Conservation (phyloP, 2,888 invertebrate genomes). For the Tetrapedia diversipes region DNA sequence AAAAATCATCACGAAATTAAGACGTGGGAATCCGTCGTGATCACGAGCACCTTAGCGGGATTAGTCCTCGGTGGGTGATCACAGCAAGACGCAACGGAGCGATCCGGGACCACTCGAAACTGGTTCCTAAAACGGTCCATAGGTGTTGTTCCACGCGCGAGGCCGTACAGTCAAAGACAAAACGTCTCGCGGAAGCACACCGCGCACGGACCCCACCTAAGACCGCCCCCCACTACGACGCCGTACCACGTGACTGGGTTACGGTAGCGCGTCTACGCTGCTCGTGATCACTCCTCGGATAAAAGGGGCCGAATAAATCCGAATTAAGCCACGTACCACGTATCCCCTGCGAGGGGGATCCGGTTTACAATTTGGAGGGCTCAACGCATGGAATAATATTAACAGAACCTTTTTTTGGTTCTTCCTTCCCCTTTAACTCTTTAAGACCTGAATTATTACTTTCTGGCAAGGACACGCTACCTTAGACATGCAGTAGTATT, state of each 20-base stretch:
- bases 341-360: constrained; percentile 52
- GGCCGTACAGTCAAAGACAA: constrained; percentile 44
- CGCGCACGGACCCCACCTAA: not conserved
- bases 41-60: constrained; percentile 61
- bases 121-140: constrained; percentile 67
- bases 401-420: constrained; percentile 1
- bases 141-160: constrained; percentile 53
- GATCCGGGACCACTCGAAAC: constrained; percentile 56
- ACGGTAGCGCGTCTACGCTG: constrained; percentile 51
- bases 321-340: constrained; percentile 65
- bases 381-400: constrained; percentile 21
- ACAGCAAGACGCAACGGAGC: constrained; percentile 48
- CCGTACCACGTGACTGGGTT: constrained; percentile 45
- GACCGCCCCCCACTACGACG: not conserved
- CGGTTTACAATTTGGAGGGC: constrained; percentile 18
- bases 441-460: too few species aligned
- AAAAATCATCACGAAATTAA: constrained; percentile 47
- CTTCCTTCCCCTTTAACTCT: not conserved
- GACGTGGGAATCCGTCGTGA: constrained; percentile 54
- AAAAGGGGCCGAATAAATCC: constrained; percentile 72
- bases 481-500: too few species aligned
- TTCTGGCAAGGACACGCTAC: too few species aligned
- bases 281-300: constrained; percentile 65
- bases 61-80: constrained; percentile 65
- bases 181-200: constrained; percentile 40